Evolutionary conservation across 2,113 vertebrate genomes (phyloP), one percentile per base, ranked within the genome.

Genomic region (Casuarius casuarius): DNA sequence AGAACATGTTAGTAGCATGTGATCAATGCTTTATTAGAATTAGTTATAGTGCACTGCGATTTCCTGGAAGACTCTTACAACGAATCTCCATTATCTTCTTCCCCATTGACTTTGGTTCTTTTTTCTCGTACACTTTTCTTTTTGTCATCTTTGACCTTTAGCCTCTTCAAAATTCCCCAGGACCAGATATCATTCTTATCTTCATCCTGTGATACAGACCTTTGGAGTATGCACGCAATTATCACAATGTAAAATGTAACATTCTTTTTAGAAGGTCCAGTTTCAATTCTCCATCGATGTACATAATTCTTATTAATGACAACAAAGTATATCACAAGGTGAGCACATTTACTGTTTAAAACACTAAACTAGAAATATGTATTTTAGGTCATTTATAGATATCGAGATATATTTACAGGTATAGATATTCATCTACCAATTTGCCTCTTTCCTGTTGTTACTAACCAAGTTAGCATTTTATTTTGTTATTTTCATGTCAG

Each of bases 121-220:
- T 98, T 98, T 89, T 97, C 97, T 98, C 90, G 81, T 76, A 97
- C 42, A 95, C 97, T 98, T 99, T 98, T 99, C 98, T 98, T 99
- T 98, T 97, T 98, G 80, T 98, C 98, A 95, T 98, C 97, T 97
- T 98, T 98, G 93, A 95, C 97, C 93, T 98, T 99, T 98, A 99
- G 97, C 95, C 98, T 99, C 98, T 98, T 98, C 97, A 99, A 98
- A 97, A 99, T 98, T 89, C 96, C 96, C 94, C 97, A 98, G 83
- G 98, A 94, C 98, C 99, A 99, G 87, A 84, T 70, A 92, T 85
- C 96, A 90, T 66, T 96, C 98, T 97, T 98, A 95, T 98, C 90
- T 93, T 99, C 98, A 96, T 81, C 98, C 96, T 98, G 97, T 20
- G 97, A 98, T 96, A 70, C 78, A 95, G 97, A 98, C 96, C 98